A percentile compares a stretch with the other conserved stretches of the same genome.
Evolutionary conservation across 2,888 invertebrate species (phyloP).

Genomic region (Nineta flava): DNA sequence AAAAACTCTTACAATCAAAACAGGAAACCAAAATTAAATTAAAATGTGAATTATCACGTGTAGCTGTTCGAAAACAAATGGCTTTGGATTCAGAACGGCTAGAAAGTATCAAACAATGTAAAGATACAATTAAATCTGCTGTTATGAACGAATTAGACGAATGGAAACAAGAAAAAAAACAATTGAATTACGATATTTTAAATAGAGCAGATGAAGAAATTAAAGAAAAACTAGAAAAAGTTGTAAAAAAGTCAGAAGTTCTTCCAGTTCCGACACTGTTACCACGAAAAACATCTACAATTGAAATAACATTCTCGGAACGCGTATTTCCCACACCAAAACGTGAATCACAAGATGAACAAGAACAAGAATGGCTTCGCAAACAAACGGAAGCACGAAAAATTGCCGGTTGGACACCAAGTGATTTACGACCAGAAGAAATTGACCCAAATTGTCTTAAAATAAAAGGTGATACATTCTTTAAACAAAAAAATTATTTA

Average conservation of each 20-base stretch:
- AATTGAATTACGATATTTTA: constrained; percentile 9
- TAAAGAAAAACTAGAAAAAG: constrained; percentile 12
- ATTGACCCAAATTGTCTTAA: constrained; percentile 69
- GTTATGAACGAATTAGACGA: constrained; percentile 50
- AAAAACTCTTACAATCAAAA: constrained; percentile 35
- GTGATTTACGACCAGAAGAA: constrained; percentile 62
- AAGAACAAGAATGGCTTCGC: constrained; percentile 66
- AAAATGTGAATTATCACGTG: constrained; percentile 37
- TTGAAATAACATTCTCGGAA: constrained; percentile 55
- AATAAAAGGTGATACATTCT: constrained; percentile 66
- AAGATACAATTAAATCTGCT: constrained; percentile 40
- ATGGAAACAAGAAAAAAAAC: constrained; percentile 28
- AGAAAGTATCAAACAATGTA: constrained; percentile 42
- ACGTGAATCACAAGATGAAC: constrained; percentile 49
- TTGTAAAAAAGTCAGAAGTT: constrained; percentile 19
- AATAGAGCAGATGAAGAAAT: constrained; percentile 20
- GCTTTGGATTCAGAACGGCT: constrained; percentile 38
- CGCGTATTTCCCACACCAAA: constrained; percentile 69
- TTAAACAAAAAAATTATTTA: constrained; percentile 54
- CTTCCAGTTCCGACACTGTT: constrained; percentile 32
- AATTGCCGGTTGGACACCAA: constrained; percentile 50
- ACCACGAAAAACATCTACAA: constrained; percentile 37
- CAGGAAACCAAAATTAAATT: constrained; percentile 34
- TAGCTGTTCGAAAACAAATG: constrained; percentile 42
- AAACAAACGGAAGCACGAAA: constrained; percentile 61